Evolutionary conservation across 2,797 vertebrate species (phyloP).

Genomic region (Eulemur coronatus): DNA sequence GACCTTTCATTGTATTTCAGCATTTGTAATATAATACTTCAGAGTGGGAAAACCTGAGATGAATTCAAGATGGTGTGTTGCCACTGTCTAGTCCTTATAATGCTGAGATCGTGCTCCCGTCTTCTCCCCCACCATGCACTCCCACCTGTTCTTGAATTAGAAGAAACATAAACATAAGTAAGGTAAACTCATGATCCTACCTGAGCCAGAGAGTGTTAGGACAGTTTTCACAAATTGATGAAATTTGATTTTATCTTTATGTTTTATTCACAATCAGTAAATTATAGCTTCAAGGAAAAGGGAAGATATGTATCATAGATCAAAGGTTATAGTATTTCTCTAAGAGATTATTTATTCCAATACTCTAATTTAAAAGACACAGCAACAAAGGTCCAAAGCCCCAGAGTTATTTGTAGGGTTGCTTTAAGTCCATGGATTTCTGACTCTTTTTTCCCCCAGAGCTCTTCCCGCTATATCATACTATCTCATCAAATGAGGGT

Average conservation of each 20-base stretch:
- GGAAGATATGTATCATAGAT: background rate
- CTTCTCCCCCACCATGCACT: background rate
- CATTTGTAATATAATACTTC: background rate
- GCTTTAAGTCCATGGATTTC: background rate
- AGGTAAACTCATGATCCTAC: background rate
- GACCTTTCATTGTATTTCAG: background rate
- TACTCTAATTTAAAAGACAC: background rate
- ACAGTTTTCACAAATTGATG: conserved; percentile 3
- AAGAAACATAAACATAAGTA: conserved; percentile 14
- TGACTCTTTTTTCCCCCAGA: background rate
- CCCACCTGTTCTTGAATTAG: background rate
- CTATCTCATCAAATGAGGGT: background rate
- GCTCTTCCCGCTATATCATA: background rate
- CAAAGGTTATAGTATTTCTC: background rate
- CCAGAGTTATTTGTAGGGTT: background rate
- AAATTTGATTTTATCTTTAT: background rate
- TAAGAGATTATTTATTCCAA: background rate
- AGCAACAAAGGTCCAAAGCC: background rate
- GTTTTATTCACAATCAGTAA: background rate
- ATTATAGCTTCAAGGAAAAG: conserved; percentile 8
- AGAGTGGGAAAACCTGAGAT: background rate
- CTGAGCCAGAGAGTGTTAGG: background rate
- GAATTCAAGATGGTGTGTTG: background rate
- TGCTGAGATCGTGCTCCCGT: background rate
- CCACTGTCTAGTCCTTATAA: background rate